Evolutionary conservation across 2,113 vertebrate genomes (phyloP).

Genomic region (Sebastes schlegelii): DNA sequence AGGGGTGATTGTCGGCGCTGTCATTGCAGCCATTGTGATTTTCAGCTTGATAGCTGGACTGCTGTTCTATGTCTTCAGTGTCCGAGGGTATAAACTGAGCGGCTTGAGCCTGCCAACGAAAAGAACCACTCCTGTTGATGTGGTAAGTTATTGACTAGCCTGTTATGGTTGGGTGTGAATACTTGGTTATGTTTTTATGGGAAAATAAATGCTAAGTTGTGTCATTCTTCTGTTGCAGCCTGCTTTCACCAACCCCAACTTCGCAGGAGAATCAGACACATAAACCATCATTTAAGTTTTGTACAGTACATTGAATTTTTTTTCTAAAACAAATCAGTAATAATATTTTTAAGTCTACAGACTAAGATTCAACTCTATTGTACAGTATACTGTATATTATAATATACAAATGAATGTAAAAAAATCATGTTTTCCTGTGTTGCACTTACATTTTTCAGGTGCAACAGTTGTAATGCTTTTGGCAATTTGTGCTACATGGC

Average conservation of each 20-base stretch:
- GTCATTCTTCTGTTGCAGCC: slow-evolving; percentile 74
- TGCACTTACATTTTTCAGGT: background rate
- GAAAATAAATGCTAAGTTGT: background rate
- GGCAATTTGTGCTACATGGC: too few relatives aligned
- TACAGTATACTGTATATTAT: slow-evolving; percentile 39
- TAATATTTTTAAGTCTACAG: background rate
- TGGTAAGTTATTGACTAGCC: slow-evolving; percentile 69
- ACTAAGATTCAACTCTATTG: slow-evolving; percentile 17
- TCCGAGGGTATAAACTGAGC: slow-evolving; percentile 72
- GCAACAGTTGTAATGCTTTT: background rate
- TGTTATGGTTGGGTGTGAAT: accelerated
- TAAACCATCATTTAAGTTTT: slow-evolving; percentile 49
- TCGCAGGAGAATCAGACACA: slow-evolving; percentile 70
- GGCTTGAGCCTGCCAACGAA: slow-evolving; percentile 57
- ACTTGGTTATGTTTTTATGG: background rate
- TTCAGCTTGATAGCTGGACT: slow-evolving; percentile 57
- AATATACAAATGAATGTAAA: slow-evolving; percentile 24
- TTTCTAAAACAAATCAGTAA: slow-evolving; percentile 33
- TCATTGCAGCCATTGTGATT: slow-evolving; percentile 67
- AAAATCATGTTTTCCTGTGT: background rate
- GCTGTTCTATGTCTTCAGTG: slow-evolving; percentile 73
- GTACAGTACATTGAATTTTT: slow-evolving; percentile 38
- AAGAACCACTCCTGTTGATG: slow-evolving; percentile 37
- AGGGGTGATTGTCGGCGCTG: slow-evolving; percentile 57
- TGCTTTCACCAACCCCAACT: slow-evolving; percentile 83